Base-by-base conservation (phyloP, 2,797 vertebrate species). In the Harpagifer antarcticus region DNA sequence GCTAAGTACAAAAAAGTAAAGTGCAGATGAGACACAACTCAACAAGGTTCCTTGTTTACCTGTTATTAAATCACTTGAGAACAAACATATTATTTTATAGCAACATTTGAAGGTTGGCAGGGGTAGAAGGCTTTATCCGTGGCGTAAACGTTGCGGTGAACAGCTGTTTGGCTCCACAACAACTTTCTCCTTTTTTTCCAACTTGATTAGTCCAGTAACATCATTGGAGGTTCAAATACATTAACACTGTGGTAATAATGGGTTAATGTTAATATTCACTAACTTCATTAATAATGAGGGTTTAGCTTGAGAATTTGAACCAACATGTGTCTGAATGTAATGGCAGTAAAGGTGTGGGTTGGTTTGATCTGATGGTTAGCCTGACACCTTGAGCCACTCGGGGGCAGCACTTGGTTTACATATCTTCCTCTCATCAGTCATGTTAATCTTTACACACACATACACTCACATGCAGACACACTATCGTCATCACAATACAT, bases 351-450 rank as follows among this genome's bases (percentile, higher is more conserved):
- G 65, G 53, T 60, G 37, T 76, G 45, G n/a, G 72, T 16, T 74
- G 63, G 66, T 70, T 69, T 40, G n/a, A 81, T 65, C 44, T 68
- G 37, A 82, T 48, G 23, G 56, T 71, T 86, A 86, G 64, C 12
- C 67, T 74, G 76, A 83, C 75, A 88, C 79, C 79, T 76, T 78
- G 74, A 86, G 81, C 94, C 95, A 95, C 94, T 92, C 90, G 93
- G 91, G 93, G 94, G 95, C 95, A 96, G 94, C 94, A 96, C 91
- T 86, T 85, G 75, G 90, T 86, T 89, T 92, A 73, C 67, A 79
- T 74, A 83, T 86, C 63, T 49, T 17, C 43, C 42, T 71, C 52
- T 63, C 53, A 84, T 80, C 72, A 73, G 68, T 19, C 49, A 42
- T 49, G 40, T 44, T 50, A 27, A 63, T 60, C 5, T 57, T 65